A percentile compares a stretch with the other conserved stretches of the same genome.
Conservation (phyloP, 1,140 invertebrate genomes). For the Drosophila novamexicana region DNA sequence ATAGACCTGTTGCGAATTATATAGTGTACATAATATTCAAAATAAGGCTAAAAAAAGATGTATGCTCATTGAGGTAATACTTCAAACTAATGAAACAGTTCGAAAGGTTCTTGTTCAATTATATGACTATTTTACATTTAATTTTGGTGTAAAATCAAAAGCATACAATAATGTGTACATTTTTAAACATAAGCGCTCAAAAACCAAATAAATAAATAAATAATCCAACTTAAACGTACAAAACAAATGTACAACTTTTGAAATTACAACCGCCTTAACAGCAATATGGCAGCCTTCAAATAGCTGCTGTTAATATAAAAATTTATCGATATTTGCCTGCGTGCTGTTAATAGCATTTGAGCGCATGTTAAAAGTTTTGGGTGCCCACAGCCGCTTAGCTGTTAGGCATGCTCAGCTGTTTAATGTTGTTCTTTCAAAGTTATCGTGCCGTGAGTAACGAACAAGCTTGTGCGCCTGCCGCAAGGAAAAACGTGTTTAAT, state of each 20-base stretch:
- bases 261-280: too few relatives aligned
- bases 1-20: conserved; percentile 5
- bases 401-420: conserved; percentile 46
- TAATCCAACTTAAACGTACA: conserved; percentile 33
- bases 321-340: neutral
- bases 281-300: neutral
- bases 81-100: conserved; percentile 57
- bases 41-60: conserved; percentile 66
- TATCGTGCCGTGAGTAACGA: conserved; percentile 42
- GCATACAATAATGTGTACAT: conserved; percentile 50
- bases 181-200: conserved; percentile 43
- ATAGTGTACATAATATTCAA: conserved; percentile 66
- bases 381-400: neutral
- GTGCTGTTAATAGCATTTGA: conserved; percentile 1
- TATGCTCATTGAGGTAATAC: conserved; percentile 77
- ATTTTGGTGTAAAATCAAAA: conserved; percentile 45
- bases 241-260: neutral
- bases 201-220: conserved; percentile 59
- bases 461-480: conserved; percentile 17
- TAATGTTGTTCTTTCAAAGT: conserved; percentile 60
- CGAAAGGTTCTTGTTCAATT: conserved; percentile 55
- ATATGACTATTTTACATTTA: conserved; percentile 29
- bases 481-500: conserved; percentile 64
- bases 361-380: conserved; percentile 1
- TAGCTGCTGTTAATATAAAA: neutral